A percentile compares a stretch with the other conserved stretches of the same genome.
Conservation (phyloP, 1,140 invertebrate genomes). For the Parapsyche elsis region DNA sequence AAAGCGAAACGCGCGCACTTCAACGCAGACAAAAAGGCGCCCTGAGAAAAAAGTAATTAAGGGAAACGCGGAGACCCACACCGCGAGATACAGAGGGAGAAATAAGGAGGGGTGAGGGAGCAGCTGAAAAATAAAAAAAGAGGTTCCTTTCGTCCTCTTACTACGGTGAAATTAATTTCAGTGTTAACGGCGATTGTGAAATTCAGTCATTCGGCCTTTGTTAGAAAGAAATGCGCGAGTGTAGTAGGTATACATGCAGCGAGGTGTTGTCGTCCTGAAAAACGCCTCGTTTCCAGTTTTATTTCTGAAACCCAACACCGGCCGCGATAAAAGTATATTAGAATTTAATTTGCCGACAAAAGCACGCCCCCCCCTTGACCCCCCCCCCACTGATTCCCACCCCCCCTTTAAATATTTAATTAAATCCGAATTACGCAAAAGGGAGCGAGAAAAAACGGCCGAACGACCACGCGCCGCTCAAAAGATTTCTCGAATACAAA, state of each 20-base stretch:
- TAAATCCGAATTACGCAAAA: slow-evolving; percentile 49
- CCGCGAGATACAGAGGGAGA: background rate
- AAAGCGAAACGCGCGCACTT: slow-evolving; percentile 13
- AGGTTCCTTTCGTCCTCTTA: background rate
- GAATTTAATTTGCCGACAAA: slow-evolving; percentile 46
- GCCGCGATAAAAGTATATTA: slow-evolving; percentile 43
- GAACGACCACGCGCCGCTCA: background rate
- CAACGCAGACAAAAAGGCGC: background rate
- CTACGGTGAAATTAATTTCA: slow-evolving; percentile 17
- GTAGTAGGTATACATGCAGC: too few relatives aligned
- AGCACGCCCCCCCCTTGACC: background rate
- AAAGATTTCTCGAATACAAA: background rate
- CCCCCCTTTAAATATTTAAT: slow-evolving; percentile 49
- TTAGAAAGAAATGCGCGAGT: background rate
- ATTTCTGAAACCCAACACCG: slow-evolving; percentile 9
- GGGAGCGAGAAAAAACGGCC: background rate
- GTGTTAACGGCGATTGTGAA: slow-evolving; percentile 19
- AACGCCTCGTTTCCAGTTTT: slow-evolving; percentile 10
- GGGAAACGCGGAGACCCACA: background rate
- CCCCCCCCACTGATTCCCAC: background rate
- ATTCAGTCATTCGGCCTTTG: slow-evolving; percentile 5
- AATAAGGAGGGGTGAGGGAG: background rate
- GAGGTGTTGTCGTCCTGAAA: slow-evolving; percentile 3
- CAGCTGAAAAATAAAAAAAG: background rate
- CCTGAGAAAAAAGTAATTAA: slow-evolving; percentile 22